Evolutionary conservation across 2,113 vertebrate species (phyloP).

Genomic region (Sceloporus tristichus): DNA sequence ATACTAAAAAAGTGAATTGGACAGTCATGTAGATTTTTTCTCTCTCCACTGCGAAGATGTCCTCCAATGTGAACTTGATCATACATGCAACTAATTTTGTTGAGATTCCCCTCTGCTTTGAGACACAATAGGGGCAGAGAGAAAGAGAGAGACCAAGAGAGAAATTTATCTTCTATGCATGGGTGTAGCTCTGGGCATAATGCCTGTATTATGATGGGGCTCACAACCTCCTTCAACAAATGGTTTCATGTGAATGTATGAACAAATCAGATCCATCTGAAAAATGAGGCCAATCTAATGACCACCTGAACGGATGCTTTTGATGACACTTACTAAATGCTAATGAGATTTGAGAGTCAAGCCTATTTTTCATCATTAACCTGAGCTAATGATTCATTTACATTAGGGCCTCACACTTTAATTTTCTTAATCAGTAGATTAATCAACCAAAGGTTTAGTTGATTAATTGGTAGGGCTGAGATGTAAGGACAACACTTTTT

Average conservation of each 20-base stretch:
- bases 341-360: slow-evolving; percentile 24
- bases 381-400: slow-evolving; percentile 35
- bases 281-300: slow-evolving; percentile 2
- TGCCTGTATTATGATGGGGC: too few species aligned
- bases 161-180: neutral
- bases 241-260: neutral
- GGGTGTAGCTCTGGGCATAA: neutral
- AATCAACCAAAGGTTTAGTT: slow-evolving; percentile 26
- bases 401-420: slow-evolving; percentile 14
- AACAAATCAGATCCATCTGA: neutral
- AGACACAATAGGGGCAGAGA: neutral
- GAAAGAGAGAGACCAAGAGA: neutral
- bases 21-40: neutral
- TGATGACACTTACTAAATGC: slow-evolving; percentile 7
- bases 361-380: slow-evolving; percentile 12
- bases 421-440: slow-evolving; percentile 34
- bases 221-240: neutral
- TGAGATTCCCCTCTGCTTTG: neutral
- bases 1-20: neutral
- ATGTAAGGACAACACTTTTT: neutral
- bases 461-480: slow-evolving; percentile 1
- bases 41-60: neutral
- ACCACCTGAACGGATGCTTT: slow-evolving; percentile 15
- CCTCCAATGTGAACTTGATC: neutral
- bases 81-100: neutral